A percentile compares a stretch with the other conserved stretches of the same genome.
Conservation (phyloP, 2,797 vertebrate species). For the Sebastes elongatus region DNA sequence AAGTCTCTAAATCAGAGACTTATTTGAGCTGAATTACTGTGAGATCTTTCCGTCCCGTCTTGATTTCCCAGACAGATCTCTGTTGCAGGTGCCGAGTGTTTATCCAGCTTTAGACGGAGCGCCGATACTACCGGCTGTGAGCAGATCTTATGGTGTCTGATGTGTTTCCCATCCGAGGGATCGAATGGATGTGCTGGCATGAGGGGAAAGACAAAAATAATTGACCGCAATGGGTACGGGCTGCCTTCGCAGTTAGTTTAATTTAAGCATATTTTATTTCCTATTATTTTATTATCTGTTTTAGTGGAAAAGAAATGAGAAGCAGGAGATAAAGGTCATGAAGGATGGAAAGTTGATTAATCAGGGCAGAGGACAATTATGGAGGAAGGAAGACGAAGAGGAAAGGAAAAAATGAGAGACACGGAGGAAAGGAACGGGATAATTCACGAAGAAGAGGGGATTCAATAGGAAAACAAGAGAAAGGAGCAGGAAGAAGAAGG, state of each 20-base stretch:
- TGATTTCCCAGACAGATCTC: constrained; percentile 31
- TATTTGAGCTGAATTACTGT: neutral
- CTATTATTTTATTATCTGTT: constrained; percentile 39
- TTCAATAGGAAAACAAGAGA: neutral
- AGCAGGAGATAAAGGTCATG: constrained; percentile 4
- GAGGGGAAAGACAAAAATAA: constrained; percentile 53
- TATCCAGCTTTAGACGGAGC: constrained; percentile 47
- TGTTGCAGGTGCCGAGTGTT: constrained; percentile 53
- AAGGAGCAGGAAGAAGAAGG: neutral
- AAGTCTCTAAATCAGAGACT: constrained; percentile 9
- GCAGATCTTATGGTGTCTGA: constrained; percentile 42
- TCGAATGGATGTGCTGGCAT: constrained; percentile 14
- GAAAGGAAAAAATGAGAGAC: constrained; percentile 23
- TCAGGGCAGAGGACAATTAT: neutral
- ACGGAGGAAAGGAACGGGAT: neutral
- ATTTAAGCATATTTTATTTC: constrained; percentile 26
- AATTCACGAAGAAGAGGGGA: neutral
- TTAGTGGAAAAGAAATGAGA: constrained; percentile 16
- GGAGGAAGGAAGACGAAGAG: neutral
- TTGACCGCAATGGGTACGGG: constrained; percentile 29
- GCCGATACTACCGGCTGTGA: constrained; percentile 28
- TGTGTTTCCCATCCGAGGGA: constrained; percentile 60
- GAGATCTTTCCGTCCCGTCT: constrained; percentile 21
- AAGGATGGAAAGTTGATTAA: constrained; percentile 27
- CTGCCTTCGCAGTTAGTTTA: constrained; percentile 31